Evolutionary conservation across 2,797 vertebrate species (phyloP), one percentile per base, ranked within the genome.

Genomic region (Myripristis murdjan): DNA sequence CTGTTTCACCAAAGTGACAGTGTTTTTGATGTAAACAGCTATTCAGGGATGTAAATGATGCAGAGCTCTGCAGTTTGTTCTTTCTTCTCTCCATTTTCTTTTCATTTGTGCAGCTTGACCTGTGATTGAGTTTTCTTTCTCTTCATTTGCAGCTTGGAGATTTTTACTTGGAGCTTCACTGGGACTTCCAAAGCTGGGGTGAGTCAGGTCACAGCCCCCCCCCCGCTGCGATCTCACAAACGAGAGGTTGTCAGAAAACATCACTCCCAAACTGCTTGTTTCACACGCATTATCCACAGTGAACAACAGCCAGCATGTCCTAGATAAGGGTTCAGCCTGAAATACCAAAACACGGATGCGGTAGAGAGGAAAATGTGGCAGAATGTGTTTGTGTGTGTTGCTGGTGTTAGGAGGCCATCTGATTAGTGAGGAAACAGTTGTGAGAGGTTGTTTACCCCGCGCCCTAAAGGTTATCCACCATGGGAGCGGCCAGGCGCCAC

Each of bases 121-220:
- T 43, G 9, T 69, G 5, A 68, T 28, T 57, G 5, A 43, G 0
- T 51, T 74, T 46, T 52, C 5, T 72, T 63, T 81, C 6, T 77
- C 11, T 83, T 72, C 28, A 59, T 92, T 92, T 91, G 68, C 91
- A 99, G 98, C 96, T 99, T 79, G 98, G 98, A 85, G 97, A 99
- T 90, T 99, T 99, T 94, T 99, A 99, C 92, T 92, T 99, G 94
- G 97, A 99, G 92, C 97, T 99, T 94, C 98, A 99, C 91, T 99
- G 98, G 98, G 98, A 99, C 93, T 99, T 99, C 94, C 98, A 99
- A 95, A 99, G 98, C 91, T 99, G 98, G 98, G 98, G 98, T 99
- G 95, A 98, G 97, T 94, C 62, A 1, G 33, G 15, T 22, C 52
- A n/a, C n/a, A n/a, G n/a, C n/a, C n/a, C n/a, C n/a, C 4, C 20